Evolutionary conservation across 2,888 invertebrate species (phyloP).

Genomic region (Idaea biselata): DNA sequence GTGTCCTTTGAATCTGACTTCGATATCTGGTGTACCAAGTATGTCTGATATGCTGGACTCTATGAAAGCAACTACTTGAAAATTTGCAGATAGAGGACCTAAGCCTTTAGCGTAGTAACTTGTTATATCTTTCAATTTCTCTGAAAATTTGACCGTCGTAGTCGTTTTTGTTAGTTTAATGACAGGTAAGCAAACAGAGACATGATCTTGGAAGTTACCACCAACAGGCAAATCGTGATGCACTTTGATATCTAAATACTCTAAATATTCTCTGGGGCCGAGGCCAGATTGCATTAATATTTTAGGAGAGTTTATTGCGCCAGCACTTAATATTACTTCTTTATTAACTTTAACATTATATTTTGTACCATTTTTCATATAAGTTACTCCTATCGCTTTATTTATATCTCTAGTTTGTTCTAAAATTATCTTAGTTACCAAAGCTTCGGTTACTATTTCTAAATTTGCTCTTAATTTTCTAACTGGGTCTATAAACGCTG

Average conservation of each 20-base stretch:
- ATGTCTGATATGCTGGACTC: constrained; percentile 66
- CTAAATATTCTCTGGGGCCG: constrained; percentile 69
- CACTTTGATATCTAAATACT: constrained; percentile 62
- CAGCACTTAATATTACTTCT: constrained; percentile 68
- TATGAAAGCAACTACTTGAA: constrained; percentile 67
- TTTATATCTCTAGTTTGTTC: constrained; percentile 43
- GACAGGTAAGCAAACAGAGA: constrained; percentile 69
- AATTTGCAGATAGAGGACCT: constrained; percentile 71
- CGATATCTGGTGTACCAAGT: constrained; percentile 65
- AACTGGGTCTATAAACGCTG: constrained; percentile 70
- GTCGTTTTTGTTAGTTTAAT: constrained; percentile 61
- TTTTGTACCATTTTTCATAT: constrained; percentile 67
- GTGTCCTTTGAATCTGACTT: constrained; percentile 69
- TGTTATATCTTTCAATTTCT: constrained; percentile 68
- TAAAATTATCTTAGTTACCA: constrained; percentile 64
- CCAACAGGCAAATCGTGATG: constrained; percentile 66
- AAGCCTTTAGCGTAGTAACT: constrained; percentile 63
- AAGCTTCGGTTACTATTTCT: constrained; percentile 59
- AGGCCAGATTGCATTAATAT: constrained; percentile 72
- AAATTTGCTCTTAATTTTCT: constrained; percentile 61
- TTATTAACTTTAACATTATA: constrained; percentile 48
- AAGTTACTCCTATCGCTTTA: constrained; percentile 57
- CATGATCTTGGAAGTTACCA: constrained; percentile 71
- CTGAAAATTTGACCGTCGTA: constrained; percentile 57
- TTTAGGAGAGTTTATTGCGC: constrained; percentile 70